Evolutionary conservation across 1,140 invertebrate genomes (phyloP).

Genomic region (Pantala flavescens): DNA sequence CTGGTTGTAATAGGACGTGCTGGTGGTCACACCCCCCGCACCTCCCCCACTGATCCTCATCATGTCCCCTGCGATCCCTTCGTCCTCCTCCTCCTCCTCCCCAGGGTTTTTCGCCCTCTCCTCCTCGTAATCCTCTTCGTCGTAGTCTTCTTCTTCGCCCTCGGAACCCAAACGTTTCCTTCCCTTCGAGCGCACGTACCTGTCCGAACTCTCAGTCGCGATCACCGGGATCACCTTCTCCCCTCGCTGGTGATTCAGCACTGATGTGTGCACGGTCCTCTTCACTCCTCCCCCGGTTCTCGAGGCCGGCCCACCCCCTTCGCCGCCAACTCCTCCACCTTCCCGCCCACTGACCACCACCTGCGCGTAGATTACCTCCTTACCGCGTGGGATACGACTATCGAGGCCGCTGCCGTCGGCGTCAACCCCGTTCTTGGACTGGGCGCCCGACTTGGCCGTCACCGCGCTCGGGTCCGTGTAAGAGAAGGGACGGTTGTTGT

Average conservation of each 20-base stretch:
- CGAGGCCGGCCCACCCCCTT: neutral
- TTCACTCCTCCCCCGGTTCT: constrained; percentile 31
- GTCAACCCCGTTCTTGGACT: constrained; percentile 22
- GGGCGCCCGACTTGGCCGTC: constrained; percentile 22
- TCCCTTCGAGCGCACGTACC: neutral
- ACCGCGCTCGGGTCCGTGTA: constrained; percentile 49
- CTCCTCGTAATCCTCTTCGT: constrained; percentile 39
- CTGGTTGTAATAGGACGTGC: neutral
- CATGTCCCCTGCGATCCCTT: neutral
- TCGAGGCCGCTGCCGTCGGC: neutral
- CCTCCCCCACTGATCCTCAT: neutral
- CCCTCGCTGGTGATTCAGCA: constrained; percentile 25
- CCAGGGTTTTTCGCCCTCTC: neutral
- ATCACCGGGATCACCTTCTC: constrained; percentile 15
- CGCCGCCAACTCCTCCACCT: constrained; percentile 15
- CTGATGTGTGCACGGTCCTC: constrained; percentile 44
- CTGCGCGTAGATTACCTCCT: constrained; percentile 58
- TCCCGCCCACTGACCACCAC: constrained; percentile 47
- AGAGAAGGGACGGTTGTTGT: constrained; percentile 63
- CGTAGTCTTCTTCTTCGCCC: constrained; percentile 33
- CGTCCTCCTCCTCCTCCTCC: constrained; percentile 5
- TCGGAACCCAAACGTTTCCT: neutral
- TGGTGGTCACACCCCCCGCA: neutral
- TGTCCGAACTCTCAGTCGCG: neutral
- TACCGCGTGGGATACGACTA: constrained; percentile 17